These are phyloP conservation scores for Holothuria glaberrima DNA, from an alignment of 35 echinoderm and acorn worm genomes.

Conservation along the genomic window DNA sequence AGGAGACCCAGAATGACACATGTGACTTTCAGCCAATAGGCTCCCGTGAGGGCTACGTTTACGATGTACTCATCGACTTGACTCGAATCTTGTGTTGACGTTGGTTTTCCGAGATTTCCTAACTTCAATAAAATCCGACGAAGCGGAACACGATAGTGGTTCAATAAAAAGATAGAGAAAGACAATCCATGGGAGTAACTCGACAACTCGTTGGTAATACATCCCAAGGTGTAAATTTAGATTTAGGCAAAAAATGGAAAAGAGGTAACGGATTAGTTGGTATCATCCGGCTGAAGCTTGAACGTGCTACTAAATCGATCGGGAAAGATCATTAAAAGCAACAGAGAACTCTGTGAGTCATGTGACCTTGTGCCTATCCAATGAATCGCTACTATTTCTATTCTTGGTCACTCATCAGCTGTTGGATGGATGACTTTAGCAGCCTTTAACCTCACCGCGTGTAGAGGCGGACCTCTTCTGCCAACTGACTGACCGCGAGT, in stretches of 20 bases:
- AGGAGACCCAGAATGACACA: conserved; percentile 25
- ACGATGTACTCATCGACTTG: conserved; percentile 19
- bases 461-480: conserved; percentile 24
- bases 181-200: conserved; percentile 1
- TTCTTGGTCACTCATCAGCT: background rate
- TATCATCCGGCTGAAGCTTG: too few relatives aligned
- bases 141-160: conserved; percentile 19
- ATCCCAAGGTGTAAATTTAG: too few relatives aligned
- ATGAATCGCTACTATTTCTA: conserved; percentile 17
- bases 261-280: too few relatives aligned
- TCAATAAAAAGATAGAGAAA: conserved; percentile 1
- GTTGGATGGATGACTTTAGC: background rate
- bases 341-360: background rate
- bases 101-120: conserved; percentile 26
- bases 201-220: too few relatives aligned
- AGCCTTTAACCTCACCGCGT: conserved; percentile 38
- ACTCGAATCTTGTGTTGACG: conserved; percentile 23
- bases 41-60: conserved; percentile 31
- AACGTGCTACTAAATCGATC: conserved; percentile 2
- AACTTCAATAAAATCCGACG: conserved; percentile 28
- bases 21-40: conserved; percentile 32
- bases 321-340: background rate
- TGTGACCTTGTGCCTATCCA: conserved; percentile 37
- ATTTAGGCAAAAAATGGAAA: too few relatives aligned
- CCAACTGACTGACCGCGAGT: conserved; percentile 13